Conservation (phyloP, 2,888 invertebrate species). For the Chalcis sispes region DNA sequence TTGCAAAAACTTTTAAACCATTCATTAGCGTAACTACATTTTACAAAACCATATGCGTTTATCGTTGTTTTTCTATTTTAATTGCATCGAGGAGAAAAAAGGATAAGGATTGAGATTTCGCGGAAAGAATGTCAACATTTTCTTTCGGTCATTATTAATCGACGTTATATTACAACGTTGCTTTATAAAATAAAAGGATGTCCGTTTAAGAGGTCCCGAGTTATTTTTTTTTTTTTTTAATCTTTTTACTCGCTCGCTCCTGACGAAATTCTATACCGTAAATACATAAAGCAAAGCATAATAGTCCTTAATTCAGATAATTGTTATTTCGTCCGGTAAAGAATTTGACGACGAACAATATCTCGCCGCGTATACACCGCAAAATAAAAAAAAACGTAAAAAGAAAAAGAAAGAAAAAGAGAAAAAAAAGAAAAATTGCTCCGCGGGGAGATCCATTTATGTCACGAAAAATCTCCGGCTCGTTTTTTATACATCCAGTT, state of each 20-base stretch:
- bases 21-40: too few relatives aligned
- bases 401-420: too few relatives aligned
- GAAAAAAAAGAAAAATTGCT: neutral
- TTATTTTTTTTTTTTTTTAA: too few relatives aligned
- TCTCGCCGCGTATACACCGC: too few relatives aligned
- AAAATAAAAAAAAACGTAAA: too few relatives aligned
- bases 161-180: too few relatives aligned
- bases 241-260: too few relatives aligned
- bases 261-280: neutral
- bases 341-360: neutral
- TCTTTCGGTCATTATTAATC: neutral
- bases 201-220: neutral
- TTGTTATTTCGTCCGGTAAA: neutral
- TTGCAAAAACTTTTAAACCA: too few relatives aligned
- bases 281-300: neutral
- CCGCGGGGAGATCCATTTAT: neutral
- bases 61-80: too few relatives aligned
- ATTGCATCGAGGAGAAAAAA: neutral
- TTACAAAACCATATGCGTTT: too few relatives aligned
- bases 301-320: constrained; percentile 10
- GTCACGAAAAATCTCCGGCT: neutral
- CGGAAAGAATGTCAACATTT: neutral
- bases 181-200: neutral
- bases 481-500: neutral
- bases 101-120: neutral